These are phyloP conservation scores for Tamandua tetradactyla DNA, from an alignment of 2,797 vertebrate genomes.

Conservation along the genomic window DNA sequence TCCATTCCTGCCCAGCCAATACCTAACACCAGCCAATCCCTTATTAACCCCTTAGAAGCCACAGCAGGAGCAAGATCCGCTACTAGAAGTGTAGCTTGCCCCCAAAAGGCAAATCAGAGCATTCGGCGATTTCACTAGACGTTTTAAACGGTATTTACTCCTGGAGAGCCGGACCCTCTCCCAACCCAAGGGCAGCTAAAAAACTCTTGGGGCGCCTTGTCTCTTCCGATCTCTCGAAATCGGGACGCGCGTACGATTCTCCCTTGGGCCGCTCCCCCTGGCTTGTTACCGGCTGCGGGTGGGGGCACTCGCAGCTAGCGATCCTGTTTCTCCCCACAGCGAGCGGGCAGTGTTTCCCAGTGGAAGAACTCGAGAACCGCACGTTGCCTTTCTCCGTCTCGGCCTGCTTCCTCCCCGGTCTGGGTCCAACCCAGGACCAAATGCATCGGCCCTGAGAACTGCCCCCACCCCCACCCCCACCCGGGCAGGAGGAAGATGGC, in stretches of 20 bases:
- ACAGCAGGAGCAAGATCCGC: not conserved
- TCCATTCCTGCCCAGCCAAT: not conserved
- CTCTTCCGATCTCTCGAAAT: conserved; percentile 50
- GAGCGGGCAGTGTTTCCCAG: conserved; percentile 81
- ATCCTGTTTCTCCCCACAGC: conserved; percentile 13
- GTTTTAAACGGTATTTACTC: not conserved
- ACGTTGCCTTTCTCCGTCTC: conserved; percentile 45
- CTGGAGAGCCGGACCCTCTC: not conserved
- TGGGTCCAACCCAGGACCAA: conserved; percentile 8
- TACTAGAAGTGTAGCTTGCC: not conserved
- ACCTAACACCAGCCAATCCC: not conserved
- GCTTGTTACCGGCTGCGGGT: not conserved
- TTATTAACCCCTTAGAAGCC: conserved; percentile 37
- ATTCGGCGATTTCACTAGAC: not conserved
- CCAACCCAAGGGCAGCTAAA: not conserved
- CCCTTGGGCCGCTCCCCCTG: not conserved
- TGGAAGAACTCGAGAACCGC: conserved; percentile 72
- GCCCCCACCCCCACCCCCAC: not conserved
- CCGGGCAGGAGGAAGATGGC: not conserved
- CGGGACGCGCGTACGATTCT: not conserved
- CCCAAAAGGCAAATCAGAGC: not conserved
- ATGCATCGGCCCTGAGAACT: not conserved
- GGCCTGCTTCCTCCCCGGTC: not conserved
- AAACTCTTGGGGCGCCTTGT: not conserved
- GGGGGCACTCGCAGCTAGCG: not conserved